Percentiles rank a stretch among this genome's conserved stretches.
Evolutionary conservation across 2,888 invertebrate genomes (phyloP).

Genomic region (Rosalia funebris): DNA sequence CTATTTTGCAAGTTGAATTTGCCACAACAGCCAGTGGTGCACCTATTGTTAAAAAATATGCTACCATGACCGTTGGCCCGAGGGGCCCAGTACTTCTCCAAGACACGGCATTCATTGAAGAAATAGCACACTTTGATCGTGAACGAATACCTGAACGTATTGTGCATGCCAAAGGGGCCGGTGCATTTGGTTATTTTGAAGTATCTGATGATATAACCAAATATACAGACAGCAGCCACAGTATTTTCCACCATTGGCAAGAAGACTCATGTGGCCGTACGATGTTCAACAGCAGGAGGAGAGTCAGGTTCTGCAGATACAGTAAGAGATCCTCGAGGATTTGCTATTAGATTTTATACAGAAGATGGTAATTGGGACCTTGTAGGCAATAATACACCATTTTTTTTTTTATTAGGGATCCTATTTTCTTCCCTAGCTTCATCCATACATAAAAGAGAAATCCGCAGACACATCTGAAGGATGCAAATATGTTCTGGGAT

Average conservation of each 20-base stretch:
- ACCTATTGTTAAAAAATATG: conserved; percentile 81
- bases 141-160: conserved; percentile 97
- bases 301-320: conserved; percentile 91
- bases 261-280: conserved; percentile 79
- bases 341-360: conserved; percentile 93
- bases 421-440: conserved; percentile 90
- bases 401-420: conserved; percentile 94
- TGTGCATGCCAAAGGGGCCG: conserved; percentile 96
- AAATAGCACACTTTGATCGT: conserved; percentile 84
- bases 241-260: conserved; percentile 83
- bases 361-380: conserved; percentile 94
- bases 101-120: conserved; percentile 83
- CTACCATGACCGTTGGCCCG: conserved; percentile 85
- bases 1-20: conserved; percentile 63
- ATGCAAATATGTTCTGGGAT: conserved; percentile 97
- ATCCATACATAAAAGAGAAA: conserved; percentile 98
- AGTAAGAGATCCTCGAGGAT: conserved; percentile 90
- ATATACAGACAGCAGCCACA: conserved; percentile 73
- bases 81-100: conserved; percentile 88
- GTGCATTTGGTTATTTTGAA: conserved; percentile 87
- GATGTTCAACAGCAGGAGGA: conserved; percentile 89
- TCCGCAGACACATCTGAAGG: conserved; percentile 90
- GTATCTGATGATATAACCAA: conserved; percentile 87
- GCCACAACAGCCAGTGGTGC: conserved; percentile 85
- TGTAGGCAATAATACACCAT: conserved; percentile 92